Evolutionary conservation across 1,140 invertebrate species (phyloP), one percentile per base, ranked within the genome.

Genomic region (Danaus melanippus): DNA sequence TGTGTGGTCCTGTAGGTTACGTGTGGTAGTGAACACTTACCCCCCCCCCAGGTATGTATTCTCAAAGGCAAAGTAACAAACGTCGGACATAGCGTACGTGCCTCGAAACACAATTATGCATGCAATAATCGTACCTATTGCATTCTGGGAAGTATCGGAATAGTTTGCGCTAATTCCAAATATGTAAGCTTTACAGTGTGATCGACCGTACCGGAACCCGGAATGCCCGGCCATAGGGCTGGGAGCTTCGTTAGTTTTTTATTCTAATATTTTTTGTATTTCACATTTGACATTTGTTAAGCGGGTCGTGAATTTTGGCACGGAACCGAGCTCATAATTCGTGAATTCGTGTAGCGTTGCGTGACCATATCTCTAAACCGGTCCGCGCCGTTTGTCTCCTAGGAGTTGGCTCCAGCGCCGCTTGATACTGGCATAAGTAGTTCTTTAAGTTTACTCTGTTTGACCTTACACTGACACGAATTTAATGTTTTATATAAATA

Each of bases 1-100:
- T 32, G 21, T 32, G 21, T 32, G 6, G 21, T 32, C 21, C 5
- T 32, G 6, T 32, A 32, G 21, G 21, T 32, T 5, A 32, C 21
- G 21, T 32, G 21, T 32, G 21, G 6, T 32, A 32, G 21, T 32
- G 21, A 32, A 32, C 46, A 71, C 69, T 63, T 15, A 15, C 15
- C 15, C 15, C n/a, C n/a, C 64, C 54, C 48, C 54, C 21, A 44
- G 21, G 39, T 32, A n/a, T 21, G 46, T 48, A 21, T 21, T 52
- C 40, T 50, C 55, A 50, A 50, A 57, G 43, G 32, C 32, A 21
- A 32, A 52, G 40, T 50, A 56, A 50, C 48, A 12, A 46, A 50
- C 11, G 21, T 32, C n/a, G 9, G 53, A 39, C 45, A 32, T 11
- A 32, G 39, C 41, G 21, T 42, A 10, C 17, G 42, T 32, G 21